Evolutionary conservation across 1,140 invertebrate species (phyloP).

Genomic region (Agraylea sexmaculata): DNA sequence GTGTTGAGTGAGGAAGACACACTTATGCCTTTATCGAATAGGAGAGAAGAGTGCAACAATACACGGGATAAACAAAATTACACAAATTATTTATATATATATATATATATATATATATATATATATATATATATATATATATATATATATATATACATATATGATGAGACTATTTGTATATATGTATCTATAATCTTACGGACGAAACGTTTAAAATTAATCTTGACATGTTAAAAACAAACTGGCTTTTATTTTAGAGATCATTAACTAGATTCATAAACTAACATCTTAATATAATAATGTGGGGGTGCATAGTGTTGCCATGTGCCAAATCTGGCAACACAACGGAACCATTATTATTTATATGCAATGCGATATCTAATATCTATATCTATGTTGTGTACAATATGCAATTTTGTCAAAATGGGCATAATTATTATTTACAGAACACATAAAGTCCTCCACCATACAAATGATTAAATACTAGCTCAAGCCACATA

Average conservation of each 20-base stretch:
- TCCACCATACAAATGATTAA: constrained; percentile 19
- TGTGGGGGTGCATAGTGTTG: neutral
- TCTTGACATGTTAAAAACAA: neutral
- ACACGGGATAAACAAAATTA: too few species aligned
- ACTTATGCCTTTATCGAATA: too few species aligned
- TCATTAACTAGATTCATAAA: neutral
- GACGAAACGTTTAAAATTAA: neutral
- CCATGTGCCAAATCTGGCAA: neutral
- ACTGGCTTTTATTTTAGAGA: neutral
- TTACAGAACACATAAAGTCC: constrained; percentile 10
- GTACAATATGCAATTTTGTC: neutral
- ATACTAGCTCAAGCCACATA: too few species aligned
- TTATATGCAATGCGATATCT: too few species aligned
- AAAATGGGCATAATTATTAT: neutral
- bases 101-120: neutral
- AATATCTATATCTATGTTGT: too few species aligned
- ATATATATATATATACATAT: neutral
- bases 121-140: neutral
- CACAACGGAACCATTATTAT: neutral
- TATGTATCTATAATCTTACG: neutral
- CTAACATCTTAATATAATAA: neutral
- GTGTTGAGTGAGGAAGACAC: too few species aligned
- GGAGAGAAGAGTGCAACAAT: too few species aligned
- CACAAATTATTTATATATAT: too few species aligned
- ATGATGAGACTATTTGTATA: neutral